Evolutionary conservation across 64 coral and sea anemone genomes (phyloP).

Genomic region (Actinia equina): DNA sequence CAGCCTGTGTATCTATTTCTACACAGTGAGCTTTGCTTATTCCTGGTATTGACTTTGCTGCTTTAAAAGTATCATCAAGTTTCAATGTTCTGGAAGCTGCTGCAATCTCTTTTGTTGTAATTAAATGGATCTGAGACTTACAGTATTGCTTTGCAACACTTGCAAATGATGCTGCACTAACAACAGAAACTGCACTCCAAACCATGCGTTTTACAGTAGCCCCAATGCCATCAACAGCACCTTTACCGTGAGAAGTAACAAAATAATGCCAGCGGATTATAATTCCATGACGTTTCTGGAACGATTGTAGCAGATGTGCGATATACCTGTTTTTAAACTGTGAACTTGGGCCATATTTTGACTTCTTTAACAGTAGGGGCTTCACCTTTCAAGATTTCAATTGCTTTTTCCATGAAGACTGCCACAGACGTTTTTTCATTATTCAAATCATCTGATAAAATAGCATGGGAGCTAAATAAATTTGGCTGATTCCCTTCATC

Average conservation of each 20-base stretch:
- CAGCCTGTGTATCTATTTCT: not conserved
- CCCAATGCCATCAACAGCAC: constrained; percentile 57
- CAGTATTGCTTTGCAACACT: constrained; percentile 24
- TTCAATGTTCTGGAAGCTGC: not conserved
- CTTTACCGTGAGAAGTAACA: constrained; percentile 48
- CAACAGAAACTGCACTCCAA: constrained; percentile 46
- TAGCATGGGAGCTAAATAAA: no score
- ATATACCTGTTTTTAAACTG: constrained; percentile 65
- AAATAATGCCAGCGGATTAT: constrained; percentile 48
- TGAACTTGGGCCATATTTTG: constrained; percentile 37
- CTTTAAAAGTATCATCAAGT: not conserved
- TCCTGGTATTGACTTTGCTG: constrained; percentile 29
- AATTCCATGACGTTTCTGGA: constrained; percentile 22
- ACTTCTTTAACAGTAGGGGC: constrained; percentile 12
- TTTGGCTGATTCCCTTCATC: no score
- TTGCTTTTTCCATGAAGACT: no score
- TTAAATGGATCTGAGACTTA: not conserved
- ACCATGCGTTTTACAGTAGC: constrained; percentile 46
- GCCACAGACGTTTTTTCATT: no score
- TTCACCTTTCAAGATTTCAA: not conserved
- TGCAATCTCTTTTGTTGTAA: constrained; percentile 6
- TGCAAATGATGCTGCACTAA: constrained; percentile 18
- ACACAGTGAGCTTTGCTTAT: constrained; percentile 34
- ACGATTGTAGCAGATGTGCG: constrained; percentile 7
- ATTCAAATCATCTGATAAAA: no score